Evolutionary conservation across 2,888 invertebrate species (phyloP).

Genomic region (Aphodius granarius): DNA sequence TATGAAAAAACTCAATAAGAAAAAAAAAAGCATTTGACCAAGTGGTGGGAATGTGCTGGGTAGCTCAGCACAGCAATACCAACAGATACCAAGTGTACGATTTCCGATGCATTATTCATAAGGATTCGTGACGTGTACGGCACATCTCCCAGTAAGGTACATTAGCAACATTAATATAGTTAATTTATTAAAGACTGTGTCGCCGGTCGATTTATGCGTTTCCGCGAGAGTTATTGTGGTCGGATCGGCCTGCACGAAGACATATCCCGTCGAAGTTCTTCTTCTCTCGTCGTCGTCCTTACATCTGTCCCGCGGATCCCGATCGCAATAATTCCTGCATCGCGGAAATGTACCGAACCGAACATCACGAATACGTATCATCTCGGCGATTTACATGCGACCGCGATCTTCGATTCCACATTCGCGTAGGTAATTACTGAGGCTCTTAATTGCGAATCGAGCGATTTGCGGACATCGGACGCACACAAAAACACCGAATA

Average conservation of each 20-base stretch:
- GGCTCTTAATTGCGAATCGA: not conserved
- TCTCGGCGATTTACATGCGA: constrained; percentile 24
- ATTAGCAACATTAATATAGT: constrained; percentile 33
- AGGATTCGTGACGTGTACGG: constrained; percentile 34
- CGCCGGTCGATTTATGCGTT: constrained; percentile 24
- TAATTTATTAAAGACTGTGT: constrained; percentile 32
- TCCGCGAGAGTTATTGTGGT: constrained; percentile 27
- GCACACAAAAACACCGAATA: not conserved
- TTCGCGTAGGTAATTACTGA: constrained; percentile 27
- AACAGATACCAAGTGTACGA: not conserved
- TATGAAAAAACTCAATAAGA: not conserved
- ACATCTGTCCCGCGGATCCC: not conserved
- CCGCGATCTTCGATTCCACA: constrained; percentile 23
- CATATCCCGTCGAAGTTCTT: too few species aligned
- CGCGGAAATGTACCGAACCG: constrained; percentile 8
- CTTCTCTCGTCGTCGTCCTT: not conserved
- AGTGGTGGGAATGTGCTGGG: not conserved
- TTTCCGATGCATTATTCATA: constrained; percentile 38
- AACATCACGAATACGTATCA: constrained; percentile 1
- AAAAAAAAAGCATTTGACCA: not conserved
- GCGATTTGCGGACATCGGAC: not conserved
- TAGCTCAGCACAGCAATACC: constrained; percentile 26
- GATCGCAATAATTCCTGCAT: constrained; percentile 8
- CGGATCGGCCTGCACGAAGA: not conserved
- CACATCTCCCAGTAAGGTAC: constrained; percentile 33